Base-by-base conservation (phyloP, 1,140 invertebrate species). In the Dermatophagoides farinae region DNA sequence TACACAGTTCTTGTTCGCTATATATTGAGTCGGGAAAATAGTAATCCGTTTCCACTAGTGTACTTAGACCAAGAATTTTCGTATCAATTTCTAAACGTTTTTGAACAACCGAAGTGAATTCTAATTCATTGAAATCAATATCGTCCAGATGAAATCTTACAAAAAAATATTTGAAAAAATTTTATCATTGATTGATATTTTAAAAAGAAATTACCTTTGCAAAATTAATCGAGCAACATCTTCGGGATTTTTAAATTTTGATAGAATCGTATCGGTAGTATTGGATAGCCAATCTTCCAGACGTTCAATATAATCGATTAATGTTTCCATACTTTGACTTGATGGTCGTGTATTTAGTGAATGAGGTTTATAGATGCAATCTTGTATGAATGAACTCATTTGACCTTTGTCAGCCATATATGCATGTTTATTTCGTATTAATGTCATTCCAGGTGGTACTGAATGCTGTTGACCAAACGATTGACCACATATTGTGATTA, bases 1-100 rank as follows among this genome's bases (percentile, higher is more conserved):
- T 61, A 40, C 62, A 63, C 10, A 50, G 18, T 37, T 63, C 62
- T 31, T 63, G n/a, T 6, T 40, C 18, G 20, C 4, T 47, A 25
- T 49, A 60, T 2, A 60, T 18, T 14, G 16, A 22, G 25, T 60
- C 58, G 9, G 58, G 58, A 31, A 60, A 60, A 23, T 60, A 31
- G 22, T 60, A 60, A 39, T 60, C 44, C 18, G 8, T 23, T 44
- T 39, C 11, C 1, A 38, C 31, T 14, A 12, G 12, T 2, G 44
- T 22, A 8, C n/a, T 14, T 4, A 14, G 1, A 11, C 41, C 23
- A 25, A 60, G n/a, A 11, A 47, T 40, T 16, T 23, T 52, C 2
- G n/a, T 50, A 37, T 47, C 44, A 16, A 47, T n/a, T n/a, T 39
- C n/a, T 37, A 23, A n/a, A 16, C 6, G 8, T 20, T 31, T 16